Base-by-base conservation (phyloP, 2,888 invertebrate genomes). In the Nasonia oneida region DNA sequence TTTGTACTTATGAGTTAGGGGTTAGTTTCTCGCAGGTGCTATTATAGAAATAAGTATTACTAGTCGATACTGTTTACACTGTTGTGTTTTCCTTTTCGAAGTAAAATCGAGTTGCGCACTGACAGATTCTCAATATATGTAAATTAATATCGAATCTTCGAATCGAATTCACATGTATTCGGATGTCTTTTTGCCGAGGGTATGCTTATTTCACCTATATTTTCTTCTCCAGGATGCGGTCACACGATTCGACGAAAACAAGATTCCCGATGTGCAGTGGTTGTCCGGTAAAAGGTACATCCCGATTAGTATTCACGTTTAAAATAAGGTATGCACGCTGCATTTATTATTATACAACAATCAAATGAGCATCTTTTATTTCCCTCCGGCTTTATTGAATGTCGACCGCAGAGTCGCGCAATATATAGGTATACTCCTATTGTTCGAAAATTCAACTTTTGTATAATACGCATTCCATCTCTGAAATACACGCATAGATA, bases 71-170 rank as follows among this genome's bases (percentile, higher is more conserved):
- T 39, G 71, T 67, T 29, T 71, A 71, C 71, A 6, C 6, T 39
- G 6, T 4, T 42, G 6, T 23, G n/a, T 73, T 39, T 67, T 29
- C 33, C 1, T 29, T 73, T 42, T 42, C 10, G 6, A 37, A 14
- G 39, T n/a, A 18, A 50, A 76, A 23, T 23, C 23, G 23, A 23
- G 23, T 23, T 57, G n/a, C 57, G 18, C 39, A 50, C 18, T 3
- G 78, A 79, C 3, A 74, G 42, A 74, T 47, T 39, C 14, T 67
- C 67, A 23, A 18, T 82, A 53, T 53, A 82, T 82, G 75, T 61
- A 82, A 76, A 82, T 76, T 23, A 67, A 15, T 76, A 76, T 76
- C 61, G 64, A 82, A 18, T 4, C 53, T 29, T 12, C 67, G 10
- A n/a, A 14, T 39, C 4, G 4, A 33, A 75, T 75, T 47, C 75